Evolutionary conservation across 2,113 vertebrate genomes (phyloP), one percentile per base, ranked within the genome.

Genomic region (Nerophis lumbriciformis): DNA sequence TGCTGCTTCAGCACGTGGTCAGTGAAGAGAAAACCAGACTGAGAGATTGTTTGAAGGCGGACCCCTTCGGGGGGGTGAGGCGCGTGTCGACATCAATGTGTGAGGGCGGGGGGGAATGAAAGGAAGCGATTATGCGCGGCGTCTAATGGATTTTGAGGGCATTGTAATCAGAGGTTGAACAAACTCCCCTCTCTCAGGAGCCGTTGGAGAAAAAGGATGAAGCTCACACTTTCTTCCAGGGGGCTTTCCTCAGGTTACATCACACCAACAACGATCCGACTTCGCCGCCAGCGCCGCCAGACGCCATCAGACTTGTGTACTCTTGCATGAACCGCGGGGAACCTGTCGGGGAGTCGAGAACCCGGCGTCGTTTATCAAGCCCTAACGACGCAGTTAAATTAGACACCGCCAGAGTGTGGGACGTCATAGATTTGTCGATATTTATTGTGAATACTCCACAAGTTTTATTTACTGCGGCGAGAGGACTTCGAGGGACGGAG

Each of bases 111-210:
- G 61, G 15, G 39, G 45, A 71, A 77, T 65, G 65, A 72, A 73
- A 77, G 70, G 71, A 61, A 69, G 77, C 59, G 73, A 79, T 83
- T 80, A 82, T 72, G 55, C 71, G 70, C 60, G 69, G 72, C 66
- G 73, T 82, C 58, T 79, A 76, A 78, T 80, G 68, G 79, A 77
- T 80, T 66, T 63, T 73, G 58, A 69, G 64, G 60, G 76, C 66
- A 78, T 79, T 76, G 76, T 73, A 84, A 82, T 84, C 78, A 78
- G 82, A 78, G 73, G 62, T 53, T 65, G 69, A 72, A 70, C 66
- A 52, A 54, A 54, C 66, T 63, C 51, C 58, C 45, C 63, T 67
- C 75, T 77, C 77, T 68, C 45, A 64, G 48, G 70, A 69, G 53
- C 48, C 65, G 76, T 80, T 79, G 70, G 70, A 51, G 54, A 58